A percentile compares a stretch with the other conserved stretches of the same genome.
phyloP scores from a whole-genome alignment of 2,113 vertebrate species.

The Corvus cornix region DNA sequence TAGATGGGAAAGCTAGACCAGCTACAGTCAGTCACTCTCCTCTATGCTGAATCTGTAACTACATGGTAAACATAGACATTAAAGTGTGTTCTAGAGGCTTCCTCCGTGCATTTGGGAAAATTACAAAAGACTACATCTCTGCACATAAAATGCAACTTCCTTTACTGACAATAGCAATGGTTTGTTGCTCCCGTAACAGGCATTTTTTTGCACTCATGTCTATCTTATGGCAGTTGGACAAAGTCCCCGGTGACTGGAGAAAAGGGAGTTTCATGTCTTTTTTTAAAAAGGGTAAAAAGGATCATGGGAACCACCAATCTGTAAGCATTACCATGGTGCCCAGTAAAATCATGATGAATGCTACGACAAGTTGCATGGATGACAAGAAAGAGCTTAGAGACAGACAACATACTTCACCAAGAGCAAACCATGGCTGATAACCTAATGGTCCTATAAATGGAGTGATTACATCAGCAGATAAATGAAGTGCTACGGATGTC shows the following conservation, averaged over 20 bases:
- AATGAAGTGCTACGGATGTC: not conserved
- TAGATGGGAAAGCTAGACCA: not conserved
- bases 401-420: not conserved
- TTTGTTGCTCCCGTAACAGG: not conserved
- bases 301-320: not conserved
- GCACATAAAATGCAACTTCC: not conserved
- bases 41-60: not conserved
- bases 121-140: not conserved
- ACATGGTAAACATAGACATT: accelerated
- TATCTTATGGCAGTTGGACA: not conserved
- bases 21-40: not conserved
- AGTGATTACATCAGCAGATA: not conserved
- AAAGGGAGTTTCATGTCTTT: not conserved
- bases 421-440: not conserved
- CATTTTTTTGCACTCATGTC: not conserved
- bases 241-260: not conserved
- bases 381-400: not conserved
- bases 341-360: not conserved
- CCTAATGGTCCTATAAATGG: not conserved
- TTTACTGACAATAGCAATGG: not conserved
- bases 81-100: not conserved
- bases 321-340: not conserved
- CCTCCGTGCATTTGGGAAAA: not conserved
- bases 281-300: not conserved
- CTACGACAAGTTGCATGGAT: not conserved